Evolutionary conservation across 2,113 vertebrate genomes (phyloP), one percentile per base, ranked within the genome.

Genomic region (Rattus norvegicus): DNA sequence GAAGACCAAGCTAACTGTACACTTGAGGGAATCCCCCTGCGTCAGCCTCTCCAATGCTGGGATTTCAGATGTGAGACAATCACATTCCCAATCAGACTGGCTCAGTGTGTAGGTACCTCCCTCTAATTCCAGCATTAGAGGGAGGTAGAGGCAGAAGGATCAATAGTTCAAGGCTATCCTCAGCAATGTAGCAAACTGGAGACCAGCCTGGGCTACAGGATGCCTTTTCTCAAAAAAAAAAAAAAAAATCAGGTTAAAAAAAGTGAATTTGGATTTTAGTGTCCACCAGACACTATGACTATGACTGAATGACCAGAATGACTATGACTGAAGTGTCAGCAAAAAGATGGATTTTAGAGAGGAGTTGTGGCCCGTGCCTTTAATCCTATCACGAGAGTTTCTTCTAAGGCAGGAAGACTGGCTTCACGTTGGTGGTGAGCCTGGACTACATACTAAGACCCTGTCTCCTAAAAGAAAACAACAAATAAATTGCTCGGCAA

Each of bases 241-340:
- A 49, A 79, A n/a, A 56, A 54, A 81, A 26, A 20, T 28, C 20
- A 69, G 67, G 67, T 39, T n/a, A 36, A 61, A 61, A 43, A 90
- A 67, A 84, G 36, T 49, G 90, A 86, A 75, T 81, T 90, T 43
- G 96, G n/a, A 79, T 36, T 59, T 13, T 39, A 94, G 39, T 73
- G 19, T 4, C 84, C 70, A 92, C 79, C 7, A 85, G 30, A 54
- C n/a, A n/a, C n/a, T n/a, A n/a, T 43, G 43, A 43, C 43, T 43
- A 54, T 54, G 52, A 54, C 52, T 11, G 52, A 54, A 54, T 43
- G 43, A 43, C 43, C n/a, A n/a, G n/a, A n/a, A n/a, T 43, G 43
- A 43, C 43, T 43, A 54, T 54, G 52, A 54, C 52, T 11, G 52
- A 54, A 54, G 11, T 54, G 52, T 54, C 52, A 54, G 52, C 52